Evolutionary conservation across 1,140 invertebrate species (phyloP), one percentile per base, ranked within the genome.

Genomic region (Papilio glaucus): DNA sequence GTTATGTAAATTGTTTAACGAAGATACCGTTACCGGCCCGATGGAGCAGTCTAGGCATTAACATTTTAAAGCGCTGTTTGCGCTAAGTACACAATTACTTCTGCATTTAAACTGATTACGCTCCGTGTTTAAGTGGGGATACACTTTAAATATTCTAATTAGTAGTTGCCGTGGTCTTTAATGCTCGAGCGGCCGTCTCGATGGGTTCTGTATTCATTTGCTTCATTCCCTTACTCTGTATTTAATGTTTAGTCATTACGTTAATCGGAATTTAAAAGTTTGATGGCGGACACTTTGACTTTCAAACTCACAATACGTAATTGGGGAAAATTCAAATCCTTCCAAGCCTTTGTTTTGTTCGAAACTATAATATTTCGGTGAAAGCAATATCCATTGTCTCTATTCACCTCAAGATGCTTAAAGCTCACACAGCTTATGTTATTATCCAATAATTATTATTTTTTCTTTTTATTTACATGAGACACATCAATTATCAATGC

Each of bases 1-100:
- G 81, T 84, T 87, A 87, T 87, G 85, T 86, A 89, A 90, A 89
- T 89, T 85, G 86, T 86, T 88, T 86, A 90, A 88, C 82, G 79
- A 87, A 83, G 82, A 74, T 79, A 77, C 78, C 77, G 76, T 85
- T 79, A 78, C 76, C 68, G 74, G 73, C 74, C 75, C 81, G 78
- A 89, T 75, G 84, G 84, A 75, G 82, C 85, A 87, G 84, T 88
- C 87, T 85, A 85, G 74, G 76, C 81, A 86, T 89, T 89, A 88
- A 86, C 85, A 86, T 89, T 89, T 87, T 88, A 89, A 88, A 87
- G 80, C 80, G 81, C 85, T 85, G 87, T 90, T 90, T 86, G 84
- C 81, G 77, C 77, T 84, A 86, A 87, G 81, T 80, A 88, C 82
- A 88, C 85, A 86, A 90, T 92, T 89, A 86, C 78, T 84, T 80